Evolutionary conservation across 2,888 invertebrate species (phyloP), one percentile per base, ranked within the genome.

Genomic region (Ornithoptera alexandrae): DNA sequence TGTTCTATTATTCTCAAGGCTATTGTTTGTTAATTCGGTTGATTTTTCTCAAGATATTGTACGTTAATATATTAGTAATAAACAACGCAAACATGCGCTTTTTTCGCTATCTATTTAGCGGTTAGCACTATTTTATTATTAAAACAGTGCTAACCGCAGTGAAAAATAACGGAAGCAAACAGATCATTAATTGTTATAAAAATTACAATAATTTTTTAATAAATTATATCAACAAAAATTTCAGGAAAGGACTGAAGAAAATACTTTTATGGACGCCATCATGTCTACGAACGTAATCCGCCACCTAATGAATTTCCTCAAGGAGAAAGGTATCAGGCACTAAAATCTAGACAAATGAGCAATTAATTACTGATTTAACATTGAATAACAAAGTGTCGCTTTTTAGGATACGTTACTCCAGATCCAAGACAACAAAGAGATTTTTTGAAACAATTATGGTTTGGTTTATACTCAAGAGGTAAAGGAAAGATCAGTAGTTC

Each of bases 401-500:
- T 50, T 72, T 65, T 84, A 95, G 95, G 95, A 12, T 88, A 93
- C 74, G 93, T 96, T 1, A 87, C 94, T 0, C 93, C 93, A 50
- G 95, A 95, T 81, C 95, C 95, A 0, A 94, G 92, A 78, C 95
- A 95, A 56, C 96, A 96, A 81, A 94, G 95, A 73, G 95, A 96
- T 78, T 93, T 94, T n/a, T 84, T 97, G 15, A 95, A 95, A 80
- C 94, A 94, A 73, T 84, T 97, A 17, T 97, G 97, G 97, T 97
- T 97, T 81, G 95, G 95, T 50, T 93, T 97, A 76, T 98, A 97
- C 83, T 95, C 97, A 0, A 93, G 98, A 72, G 95, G 96, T 46
- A 93, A 94, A 78, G 96, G 97, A 42, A 94, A 94, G 81, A 94
- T 96, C 30, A 96, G 98, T 71, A 98, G 98, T 77, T 96, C 96